phyloP scores from a whole-genome alignment of 1,140 invertebrate genomes.

The Ridgeia piscesae region DNA sequence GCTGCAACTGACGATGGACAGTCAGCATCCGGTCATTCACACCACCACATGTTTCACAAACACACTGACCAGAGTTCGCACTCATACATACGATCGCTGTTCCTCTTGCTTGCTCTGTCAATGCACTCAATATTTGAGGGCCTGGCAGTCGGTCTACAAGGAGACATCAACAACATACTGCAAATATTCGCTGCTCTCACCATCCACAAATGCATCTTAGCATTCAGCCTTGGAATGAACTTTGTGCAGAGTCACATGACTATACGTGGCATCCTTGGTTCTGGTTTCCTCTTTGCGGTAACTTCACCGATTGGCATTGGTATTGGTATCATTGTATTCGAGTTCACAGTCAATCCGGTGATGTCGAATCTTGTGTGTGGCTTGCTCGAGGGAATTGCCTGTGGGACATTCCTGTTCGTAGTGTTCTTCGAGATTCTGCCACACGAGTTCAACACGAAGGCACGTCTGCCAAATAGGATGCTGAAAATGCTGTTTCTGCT shows the following conservation, averaged over 20 bases:
- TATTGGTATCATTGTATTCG: constrained; percentile 61
- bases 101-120: constrained; percentile 80
- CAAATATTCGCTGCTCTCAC: constrained; percentile 79
- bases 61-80: constrained; percentile 48
- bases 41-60: background rate
- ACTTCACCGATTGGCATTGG: constrained; percentile 71
- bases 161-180: constrained; percentile 48
- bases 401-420: constrained; percentile 84
- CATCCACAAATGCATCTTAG: constrained; percentile 86
- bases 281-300: constrained; percentile 62
- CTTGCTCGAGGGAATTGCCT: constrained; percentile 79
- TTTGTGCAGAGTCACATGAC: constrained; percentile 69
- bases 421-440: constrained; percentile 85
- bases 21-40: background rate
- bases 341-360: constrained; percentile 45
- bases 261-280: constrained; percentile 50
- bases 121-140: constrained; percentile 89
- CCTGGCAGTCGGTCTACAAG: constrained; percentile 74
- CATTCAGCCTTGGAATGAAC: constrained; percentile 63
- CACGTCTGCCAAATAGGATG: constrained; percentile 47
- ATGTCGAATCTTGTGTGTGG: constrained; percentile 21
- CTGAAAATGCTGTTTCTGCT: constrained; percentile 61
- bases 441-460: constrained; percentile 27
- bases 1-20: background rate
- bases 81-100: constrained; percentile 69